Evolutionary conservation across 1,140 invertebrate species (phyloP).

Genomic region (Papilio polyxenes): DNA sequence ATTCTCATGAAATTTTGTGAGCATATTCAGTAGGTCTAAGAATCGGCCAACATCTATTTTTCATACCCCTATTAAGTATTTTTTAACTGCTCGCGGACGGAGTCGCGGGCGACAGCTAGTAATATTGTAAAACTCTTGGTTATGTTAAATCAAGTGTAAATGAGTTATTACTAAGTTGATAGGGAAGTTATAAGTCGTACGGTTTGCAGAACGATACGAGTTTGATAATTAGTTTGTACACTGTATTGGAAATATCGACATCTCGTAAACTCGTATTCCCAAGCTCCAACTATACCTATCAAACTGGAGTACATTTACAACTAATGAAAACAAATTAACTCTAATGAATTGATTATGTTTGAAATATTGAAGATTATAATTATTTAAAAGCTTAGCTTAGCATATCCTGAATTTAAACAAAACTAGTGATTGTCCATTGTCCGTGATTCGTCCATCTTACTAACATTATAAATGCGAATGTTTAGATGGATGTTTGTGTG

Average conservation of each 20-base stretch:
- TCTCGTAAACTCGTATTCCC: conserved; percentile 1
- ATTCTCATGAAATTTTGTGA: too few relatives aligned
- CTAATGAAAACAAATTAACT: background rate
- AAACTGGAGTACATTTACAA: background rate
- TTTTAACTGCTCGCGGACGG: too few relatives aligned
- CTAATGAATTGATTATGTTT: background rate
- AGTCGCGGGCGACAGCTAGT: too few relatives aligned
- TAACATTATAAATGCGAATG: too few relatives aligned
- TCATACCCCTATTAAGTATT: too few relatives aligned
- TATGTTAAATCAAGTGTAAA: background rate
- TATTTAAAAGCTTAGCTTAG: too few relatives aligned
- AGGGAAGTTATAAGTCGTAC: background rate
- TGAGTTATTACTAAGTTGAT: background rate
- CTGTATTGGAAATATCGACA: conserved; percentile 5
- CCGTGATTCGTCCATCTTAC: too few relatives aligned
- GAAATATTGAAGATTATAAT: background rate
- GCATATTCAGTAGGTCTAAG: too few relatives aligned
- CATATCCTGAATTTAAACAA: too few relatives aligned
- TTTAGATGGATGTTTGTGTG: too few relatives aligned
- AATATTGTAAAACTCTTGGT: background rate
- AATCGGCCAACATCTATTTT: too few relatives aligned
- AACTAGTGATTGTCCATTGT: too few relatives aligned
- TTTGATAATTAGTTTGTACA: background rate
- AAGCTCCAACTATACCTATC: background rate
- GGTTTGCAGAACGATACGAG: background rate